A percentile compares a stretch with the other conserved stretches of the same genome.
phyloP scores from a whole-genome alignment of 1,140 invertebrate genomes.

The Pentalonia nigronervosa region DNA sequence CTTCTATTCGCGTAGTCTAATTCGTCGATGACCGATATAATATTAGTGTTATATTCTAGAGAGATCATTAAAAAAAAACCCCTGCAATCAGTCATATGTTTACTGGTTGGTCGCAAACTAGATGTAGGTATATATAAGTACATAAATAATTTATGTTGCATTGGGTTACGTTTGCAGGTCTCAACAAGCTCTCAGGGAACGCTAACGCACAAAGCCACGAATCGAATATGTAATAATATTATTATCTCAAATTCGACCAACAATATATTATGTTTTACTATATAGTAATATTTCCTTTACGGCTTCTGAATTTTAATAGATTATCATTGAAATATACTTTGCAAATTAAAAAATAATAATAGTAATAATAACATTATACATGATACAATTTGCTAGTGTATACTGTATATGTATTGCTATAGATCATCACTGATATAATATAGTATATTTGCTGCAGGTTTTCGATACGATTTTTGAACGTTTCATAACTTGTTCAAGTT shows the following conservation, averaged over 20 bases:
- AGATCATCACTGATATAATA: slow-evolving; percentile 10
- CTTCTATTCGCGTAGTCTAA: background rate
- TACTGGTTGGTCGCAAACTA: background rate
- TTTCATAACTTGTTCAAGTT: slow-evolving; percentile 1
- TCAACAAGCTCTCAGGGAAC: background rate
- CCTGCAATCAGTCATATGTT: background rate
- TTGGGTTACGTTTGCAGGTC: background rate
- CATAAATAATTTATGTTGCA: background rate
- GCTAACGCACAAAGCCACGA: background rate
- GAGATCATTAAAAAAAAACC: slow-evolving; percentile 4
- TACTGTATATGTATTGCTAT: background rate
- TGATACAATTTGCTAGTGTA: background rate
- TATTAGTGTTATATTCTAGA: background rate
- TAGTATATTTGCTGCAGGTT: background rate
- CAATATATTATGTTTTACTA: background rate
- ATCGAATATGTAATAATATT: background rate
- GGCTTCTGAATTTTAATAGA: background rate
- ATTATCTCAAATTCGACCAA: background rate
- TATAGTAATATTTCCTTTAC: background rate
- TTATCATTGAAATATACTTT: background rate
- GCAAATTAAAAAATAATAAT: background rate
- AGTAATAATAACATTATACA: background rate
- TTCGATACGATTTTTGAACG: background rate
- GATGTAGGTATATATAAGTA: background rate
- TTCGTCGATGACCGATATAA: background rate